Conservation (phyloP, 2,113 vertebrate genomes). For the Origma solitaria region DNA sequence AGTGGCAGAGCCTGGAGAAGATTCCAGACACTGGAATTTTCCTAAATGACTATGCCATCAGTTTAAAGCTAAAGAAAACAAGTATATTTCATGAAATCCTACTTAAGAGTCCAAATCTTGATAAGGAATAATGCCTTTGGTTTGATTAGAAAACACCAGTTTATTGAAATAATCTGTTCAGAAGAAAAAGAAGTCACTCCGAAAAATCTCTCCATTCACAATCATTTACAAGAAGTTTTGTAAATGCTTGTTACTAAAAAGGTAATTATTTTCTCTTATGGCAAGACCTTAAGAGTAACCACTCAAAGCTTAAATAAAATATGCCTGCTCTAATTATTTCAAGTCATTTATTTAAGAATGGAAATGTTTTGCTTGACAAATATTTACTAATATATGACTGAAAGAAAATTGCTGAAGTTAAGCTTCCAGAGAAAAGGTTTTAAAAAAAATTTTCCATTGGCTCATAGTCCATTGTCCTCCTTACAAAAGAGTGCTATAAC, state of each 20-base stretch:
- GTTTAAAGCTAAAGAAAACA: neutral
- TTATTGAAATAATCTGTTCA: neutral
- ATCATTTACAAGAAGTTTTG: neutral
- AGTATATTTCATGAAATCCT: accelerated
- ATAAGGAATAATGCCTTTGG: neutral
- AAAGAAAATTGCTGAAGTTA: neutral
- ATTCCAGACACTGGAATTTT: neutral
- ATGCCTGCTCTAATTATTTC: neutral
- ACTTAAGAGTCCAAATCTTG: neutral
- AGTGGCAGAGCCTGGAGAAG: neutral
- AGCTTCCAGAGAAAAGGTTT: neutral
- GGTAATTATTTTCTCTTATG: accelerated
- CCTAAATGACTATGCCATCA: neutral
- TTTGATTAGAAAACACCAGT: neutral
- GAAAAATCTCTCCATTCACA: neutral
- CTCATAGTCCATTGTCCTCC: neutral
- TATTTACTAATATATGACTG: neutral
- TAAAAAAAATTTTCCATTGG: neutral
- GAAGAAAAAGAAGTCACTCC: neutral
- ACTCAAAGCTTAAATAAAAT: neutral
- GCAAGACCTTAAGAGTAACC: neutral
- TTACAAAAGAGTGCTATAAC: neutral
- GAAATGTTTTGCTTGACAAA: neutral
- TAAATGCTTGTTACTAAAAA: neutral
- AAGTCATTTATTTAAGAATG: neutral